A percentile compares a stretch with the other conserved stretches of the same genome.
Conservation (phyloP, 1,140 invertebrate genomes). For the Bombus vancouverensis region DNA sequence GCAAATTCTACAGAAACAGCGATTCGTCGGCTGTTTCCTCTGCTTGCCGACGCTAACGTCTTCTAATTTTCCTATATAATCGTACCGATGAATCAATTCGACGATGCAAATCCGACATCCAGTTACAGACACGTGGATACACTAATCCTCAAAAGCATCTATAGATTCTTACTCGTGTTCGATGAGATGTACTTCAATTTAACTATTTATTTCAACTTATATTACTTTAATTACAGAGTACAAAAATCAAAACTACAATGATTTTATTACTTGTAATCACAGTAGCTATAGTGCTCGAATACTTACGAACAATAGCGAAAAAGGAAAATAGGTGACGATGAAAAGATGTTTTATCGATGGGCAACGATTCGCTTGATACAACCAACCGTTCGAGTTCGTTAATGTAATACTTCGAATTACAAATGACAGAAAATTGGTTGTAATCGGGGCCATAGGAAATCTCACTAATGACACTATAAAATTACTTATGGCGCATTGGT, state of each 20-base stretch:
- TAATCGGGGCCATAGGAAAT: constrained; percentile 68
- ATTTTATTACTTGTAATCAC: too few species aligned
- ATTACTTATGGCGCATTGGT: constrained; percentile 68
- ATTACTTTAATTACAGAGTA: too few species aligned
- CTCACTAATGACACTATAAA: constrained; percentile 71
- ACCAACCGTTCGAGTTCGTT: constrained; percentile 39
- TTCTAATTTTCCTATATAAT: constrained; percentile 21
- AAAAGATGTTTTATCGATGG: constrained; percentile 55
- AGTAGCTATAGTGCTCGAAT: too few species aligned
- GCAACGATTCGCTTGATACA: constrained; percentile 14
- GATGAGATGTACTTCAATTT: background rate
- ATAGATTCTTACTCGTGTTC: background rate
- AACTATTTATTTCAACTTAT: too few species aligned
- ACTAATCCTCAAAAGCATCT: too few species aligned
- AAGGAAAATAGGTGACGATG: background rate
- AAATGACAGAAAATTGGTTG: constrained; percentile 55
- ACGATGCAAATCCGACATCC: constrained; percentile 38
- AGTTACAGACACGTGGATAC: background rate
- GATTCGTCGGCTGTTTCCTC: constrained; percentile 1
- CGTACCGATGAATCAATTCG: constrained; percentile 16
- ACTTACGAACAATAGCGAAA: background rate
- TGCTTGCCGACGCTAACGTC: constrained; percentile 14
- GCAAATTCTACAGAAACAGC: constrained; percentile 29
- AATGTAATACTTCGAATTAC: constrained; percentile 62
- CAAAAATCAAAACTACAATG: too few species aligned